These are phyloP conservation scores for Isaurus tuberculatus DNA, from an alignment of 92 coral and sea anemone genomes.

Conservation along the genomic window DNA sequence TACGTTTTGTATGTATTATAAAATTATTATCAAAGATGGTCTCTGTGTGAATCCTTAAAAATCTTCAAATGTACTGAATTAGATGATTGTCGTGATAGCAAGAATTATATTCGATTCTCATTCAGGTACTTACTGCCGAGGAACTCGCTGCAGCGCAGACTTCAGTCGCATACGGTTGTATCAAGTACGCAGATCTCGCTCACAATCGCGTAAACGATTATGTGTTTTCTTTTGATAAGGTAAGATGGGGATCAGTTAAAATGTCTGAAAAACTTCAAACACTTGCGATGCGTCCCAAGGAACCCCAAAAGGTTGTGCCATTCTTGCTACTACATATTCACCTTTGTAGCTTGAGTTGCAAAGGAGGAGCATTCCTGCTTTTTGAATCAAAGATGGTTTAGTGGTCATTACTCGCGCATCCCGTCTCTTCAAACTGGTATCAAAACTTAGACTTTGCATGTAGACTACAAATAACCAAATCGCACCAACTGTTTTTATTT, in stretches of 20 bases:
- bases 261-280: not conserved
- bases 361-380: no score
- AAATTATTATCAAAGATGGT: no score
- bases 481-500: not conserved
- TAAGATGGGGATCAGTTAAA: slow-evolving; percentile 26
- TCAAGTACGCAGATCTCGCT: slow-evolving; percentile 96
- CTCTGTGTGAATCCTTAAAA: no score
- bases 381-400: no score
- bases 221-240: slow-evolving; percentile 99
- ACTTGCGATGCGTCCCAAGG: no score
- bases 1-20: no score
- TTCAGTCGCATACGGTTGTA: slow-evolving; percentile 97
- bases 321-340: no score
- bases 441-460: no score
- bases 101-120: not conserved
- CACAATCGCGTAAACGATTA: slow-evolving; percentile 96
- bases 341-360: not conserved
- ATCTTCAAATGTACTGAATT: not conserved
- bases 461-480: no score
- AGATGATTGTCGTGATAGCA: not conserved
- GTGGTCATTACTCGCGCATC: no score
- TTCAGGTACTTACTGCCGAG: slow-evolving; percentile 80
- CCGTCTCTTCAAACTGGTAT: no score
- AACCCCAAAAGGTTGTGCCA: not conserved
- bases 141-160: slow-evolving; percentile 89